Evolutionary conservation across 2,113 vertebrate genomes (phyloP).

Genomic region (Electrona antarctica): DNA sequence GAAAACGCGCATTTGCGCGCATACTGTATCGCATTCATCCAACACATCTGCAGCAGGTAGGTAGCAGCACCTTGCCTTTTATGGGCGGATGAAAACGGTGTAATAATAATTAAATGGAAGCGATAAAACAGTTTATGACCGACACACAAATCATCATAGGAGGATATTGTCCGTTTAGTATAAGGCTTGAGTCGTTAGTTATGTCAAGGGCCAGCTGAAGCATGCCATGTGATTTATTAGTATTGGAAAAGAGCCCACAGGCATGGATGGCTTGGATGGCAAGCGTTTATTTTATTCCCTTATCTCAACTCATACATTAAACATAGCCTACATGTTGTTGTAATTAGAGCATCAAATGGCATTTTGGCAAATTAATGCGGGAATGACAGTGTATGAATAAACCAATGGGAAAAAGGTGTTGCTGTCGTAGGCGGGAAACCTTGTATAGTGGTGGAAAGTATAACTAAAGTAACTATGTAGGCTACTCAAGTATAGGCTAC

Average conservation of each 20-base stretch:
- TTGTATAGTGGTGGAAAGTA: no score
- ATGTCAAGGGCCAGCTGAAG: slow-evolving; percentile 12
- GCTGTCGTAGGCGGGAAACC: no score
- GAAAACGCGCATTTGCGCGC: no score
- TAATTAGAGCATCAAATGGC: slow-evolving; percentile 24
- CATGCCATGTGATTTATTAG: slow-evolving; percentile 14
- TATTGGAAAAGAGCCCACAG: slow-evolving; percentile 7
- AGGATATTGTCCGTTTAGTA: not conserved
- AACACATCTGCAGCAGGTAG: slow-evolving; percentile 14
- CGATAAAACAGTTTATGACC: slow-evolving; percentile 10
- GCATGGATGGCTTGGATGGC: not conserved
- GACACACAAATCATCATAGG: slow-evolving; percentile 3
- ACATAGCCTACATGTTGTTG: slow-evolving; percentile 28
- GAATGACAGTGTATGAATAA: slow-evolving; percentile 39
- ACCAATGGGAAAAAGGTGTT: not conserved
- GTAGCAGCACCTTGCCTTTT: not conserved
- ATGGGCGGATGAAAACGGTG: not conserved
- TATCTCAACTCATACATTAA: slow-evolving; percentile 46
- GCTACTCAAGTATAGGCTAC: no score
- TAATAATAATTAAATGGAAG: slow-evolving; percentile 20
- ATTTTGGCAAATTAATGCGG: slow-evolving; percentile 15
- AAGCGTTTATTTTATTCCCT: slow-evolving; percentile 55
- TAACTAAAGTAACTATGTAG: no score
- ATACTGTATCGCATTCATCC: no score
- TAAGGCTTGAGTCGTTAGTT: not conserved